A percentile compares a stretch with the other conserved stretches of the same genome.
phyloP scores from a whole-genome alignment of 1,140 invertebrate genomes.

The Halyomorpha halys region DNA sequence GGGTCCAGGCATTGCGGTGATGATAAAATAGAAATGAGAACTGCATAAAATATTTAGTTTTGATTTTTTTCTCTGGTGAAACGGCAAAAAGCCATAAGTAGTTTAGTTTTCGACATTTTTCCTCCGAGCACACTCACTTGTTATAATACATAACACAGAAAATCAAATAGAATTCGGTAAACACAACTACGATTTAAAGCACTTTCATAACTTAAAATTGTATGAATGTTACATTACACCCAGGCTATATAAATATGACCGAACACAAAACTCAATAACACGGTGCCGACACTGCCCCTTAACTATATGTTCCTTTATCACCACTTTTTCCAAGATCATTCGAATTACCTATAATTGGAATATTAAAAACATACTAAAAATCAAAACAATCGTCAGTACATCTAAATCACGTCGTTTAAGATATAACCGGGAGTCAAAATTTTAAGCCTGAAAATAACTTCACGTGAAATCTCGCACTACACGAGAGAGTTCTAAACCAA shows the following conservation, averaged over 20 bases:
- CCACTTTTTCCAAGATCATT: neutral
- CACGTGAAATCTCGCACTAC: slow-evolving; percentile 29
- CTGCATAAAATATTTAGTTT: neutral
- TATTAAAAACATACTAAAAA: neutral
- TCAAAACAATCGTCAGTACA: neutral
- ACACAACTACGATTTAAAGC: neutral
- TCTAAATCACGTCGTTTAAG: neutral
- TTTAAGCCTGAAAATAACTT: slow-evolving; percentile 30
- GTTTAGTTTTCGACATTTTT: slow-evolving; percentile 4
- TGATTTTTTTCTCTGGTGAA: neutral
- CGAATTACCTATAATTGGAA: neutral
- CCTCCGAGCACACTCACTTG: no score
- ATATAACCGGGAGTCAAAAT: slow-evolving; percentile 21
- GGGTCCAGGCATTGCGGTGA: neutral
- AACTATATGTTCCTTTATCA: neutral
- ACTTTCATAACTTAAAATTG: neutral
- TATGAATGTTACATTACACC: neutral
- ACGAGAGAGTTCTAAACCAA: slow-evolving; percentile 25
- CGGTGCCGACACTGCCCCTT: neutral
- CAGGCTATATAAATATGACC: neutral
- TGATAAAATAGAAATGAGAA: neutral
- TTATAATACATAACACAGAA: no score
- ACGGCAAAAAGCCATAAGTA: slow-evolving; percentile 12
- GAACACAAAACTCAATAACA: neutral
- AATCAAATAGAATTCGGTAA: no score